Percentiles rank a stretch among this genome's conserved stretches.
Evolutionary conservation across 2,888 invertebrate species (phyloP).

Genomic region (Drosophila nigricruria): DNA sequence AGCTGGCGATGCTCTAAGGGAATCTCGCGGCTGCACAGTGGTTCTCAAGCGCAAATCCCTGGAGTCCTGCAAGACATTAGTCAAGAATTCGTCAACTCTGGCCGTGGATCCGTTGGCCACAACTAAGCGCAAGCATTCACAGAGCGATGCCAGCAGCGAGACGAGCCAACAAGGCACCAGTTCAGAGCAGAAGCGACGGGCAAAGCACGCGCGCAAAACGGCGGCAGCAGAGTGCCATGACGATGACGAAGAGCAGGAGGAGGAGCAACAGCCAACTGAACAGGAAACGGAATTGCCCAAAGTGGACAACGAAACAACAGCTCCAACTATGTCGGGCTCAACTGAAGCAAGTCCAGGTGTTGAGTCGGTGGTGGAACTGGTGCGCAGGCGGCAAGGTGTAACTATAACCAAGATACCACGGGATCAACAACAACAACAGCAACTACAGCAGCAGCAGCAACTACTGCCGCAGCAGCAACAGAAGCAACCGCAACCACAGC

Average conservation of each 20-base stretch:
- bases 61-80: constrained; percentile 45
- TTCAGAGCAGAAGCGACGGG: constrained; percentile 36
- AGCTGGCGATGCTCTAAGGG: constrained; percentile 62
- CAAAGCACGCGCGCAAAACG: constrained; percentile 60
- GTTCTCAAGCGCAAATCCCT: constrained; percentile 84
- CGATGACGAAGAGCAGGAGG: neutral
- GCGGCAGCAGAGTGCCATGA: neutral
- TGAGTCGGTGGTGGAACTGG: constrained; percentile 69
- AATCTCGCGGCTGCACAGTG: constrained; percentile 81
- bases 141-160: constrained; percentile 58
- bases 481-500: constrained; percentile 1
- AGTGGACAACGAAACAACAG: neutral
- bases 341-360: constrained; percentile 31
- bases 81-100: neutral
- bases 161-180: constrained; percentile 29
- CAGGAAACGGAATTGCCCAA: neutral
- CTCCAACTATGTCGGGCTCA: neutral
- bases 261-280: neutral
- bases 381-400: constrained; percentile 79
- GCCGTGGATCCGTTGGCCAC: neutral
- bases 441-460: constrained; percentile 9
- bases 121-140: constrained; percentile 42
- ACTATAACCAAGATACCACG: constrained; percentile 81
- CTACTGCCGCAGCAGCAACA: neutral
- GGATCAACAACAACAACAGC: constrained; percentile 35